Percentiles rank a stretch among this genome's conserved stretches.
Evolutionary conservation across 2,113 vertebrate genomes (phyloP).

Genomic region (Anser brachyrhynchus): DNA sequence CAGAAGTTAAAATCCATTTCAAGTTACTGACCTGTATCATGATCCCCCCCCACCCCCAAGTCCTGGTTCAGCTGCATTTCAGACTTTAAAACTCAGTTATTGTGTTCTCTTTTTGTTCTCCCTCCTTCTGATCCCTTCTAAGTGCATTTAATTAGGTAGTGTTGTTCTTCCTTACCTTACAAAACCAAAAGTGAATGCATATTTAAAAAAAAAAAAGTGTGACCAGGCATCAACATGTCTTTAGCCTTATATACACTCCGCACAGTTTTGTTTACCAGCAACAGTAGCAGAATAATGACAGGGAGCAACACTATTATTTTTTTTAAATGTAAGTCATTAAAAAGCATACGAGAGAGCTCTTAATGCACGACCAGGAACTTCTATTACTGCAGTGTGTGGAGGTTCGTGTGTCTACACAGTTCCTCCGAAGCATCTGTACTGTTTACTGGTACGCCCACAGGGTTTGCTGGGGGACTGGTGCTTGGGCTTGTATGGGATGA

Average conservation of each 20-base stretch:
- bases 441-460: fast-evolving
- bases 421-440: not conserved
- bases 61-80: not conserved
- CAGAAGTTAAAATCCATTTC: not conserved
- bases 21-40: not conserved
- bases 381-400: not conserved
- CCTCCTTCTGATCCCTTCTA: not conserved
- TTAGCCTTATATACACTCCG: not conserved
- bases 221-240: not conserved
- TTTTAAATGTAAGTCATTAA: not conserved
- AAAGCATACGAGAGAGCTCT: not conserved
- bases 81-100: not conserved
- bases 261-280: not conserved
- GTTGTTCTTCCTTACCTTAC: not conserved
- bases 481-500: not conserved
- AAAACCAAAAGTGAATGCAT: not conserved
- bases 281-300: not conserved
- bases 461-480: not conserved
- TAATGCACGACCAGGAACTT: not conserved
- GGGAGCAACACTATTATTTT: not conserved
- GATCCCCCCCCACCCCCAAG: not conserved
- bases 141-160: not conserved
- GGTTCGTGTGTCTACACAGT: not conserved
- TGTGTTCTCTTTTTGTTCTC: not conserved
- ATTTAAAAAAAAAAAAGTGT: not conserved